Conservation (phyloP, 2,888 invertebrate species). For the Imbricaverruca yamaguchii region DNA sequence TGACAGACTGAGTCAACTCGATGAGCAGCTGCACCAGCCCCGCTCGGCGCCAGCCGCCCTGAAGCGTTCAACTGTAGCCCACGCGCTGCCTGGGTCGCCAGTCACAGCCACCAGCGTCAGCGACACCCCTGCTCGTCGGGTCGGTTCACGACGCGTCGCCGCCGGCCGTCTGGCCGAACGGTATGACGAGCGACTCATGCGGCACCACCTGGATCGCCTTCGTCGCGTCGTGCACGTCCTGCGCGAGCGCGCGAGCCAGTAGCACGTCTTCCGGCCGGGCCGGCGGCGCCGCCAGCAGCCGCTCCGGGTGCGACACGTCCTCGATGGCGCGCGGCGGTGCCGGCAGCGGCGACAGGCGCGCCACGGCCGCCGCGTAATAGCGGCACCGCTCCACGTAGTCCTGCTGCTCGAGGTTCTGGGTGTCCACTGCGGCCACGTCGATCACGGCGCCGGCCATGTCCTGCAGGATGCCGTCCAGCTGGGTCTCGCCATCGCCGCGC, state of each 20-base stretch:
- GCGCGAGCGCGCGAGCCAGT: neutral
- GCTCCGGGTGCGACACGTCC: constrained; percentile 26
- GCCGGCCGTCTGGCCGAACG: constrained; percentile 5
- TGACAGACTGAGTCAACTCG: too few relatives aligned
- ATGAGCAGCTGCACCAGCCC: too few relatives aligned
- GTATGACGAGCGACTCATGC: neutral
- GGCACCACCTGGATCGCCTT: constrained; percentile 1
- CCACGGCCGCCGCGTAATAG: constrained; percentile 26
- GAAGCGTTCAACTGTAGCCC: too few relatives aligned
- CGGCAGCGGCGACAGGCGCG: constrained; percentile 29
- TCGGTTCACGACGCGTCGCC: neutral
- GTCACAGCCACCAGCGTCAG: too few relatives aligned
- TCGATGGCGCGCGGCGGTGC: constrained; percentile 25
- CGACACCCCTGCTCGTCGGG: too few relatives aligned
- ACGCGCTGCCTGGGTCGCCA: too few relatives aligned
- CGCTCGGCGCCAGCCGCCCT: too few relatives aligned
- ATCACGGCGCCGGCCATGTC: constrained; percentile 12
- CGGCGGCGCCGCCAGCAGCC: constrained; percentile 3
- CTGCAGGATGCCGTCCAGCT: constrained; percentile 14
- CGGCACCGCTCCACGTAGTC: constrained; percentile 27
- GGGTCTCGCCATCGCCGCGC: constrained; percentile 11
- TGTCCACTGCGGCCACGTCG: constrained; percentile 17
- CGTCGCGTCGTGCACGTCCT: neutral
- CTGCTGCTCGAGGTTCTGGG: constrained; percentile 29
- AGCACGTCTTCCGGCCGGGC: neutral